Evolutionary conservation across 2,797 vertebrate genomes (phyloP), one percentile per base, ranked within the genome.

Genomic region (Leptodactylus fallax): DNA sequence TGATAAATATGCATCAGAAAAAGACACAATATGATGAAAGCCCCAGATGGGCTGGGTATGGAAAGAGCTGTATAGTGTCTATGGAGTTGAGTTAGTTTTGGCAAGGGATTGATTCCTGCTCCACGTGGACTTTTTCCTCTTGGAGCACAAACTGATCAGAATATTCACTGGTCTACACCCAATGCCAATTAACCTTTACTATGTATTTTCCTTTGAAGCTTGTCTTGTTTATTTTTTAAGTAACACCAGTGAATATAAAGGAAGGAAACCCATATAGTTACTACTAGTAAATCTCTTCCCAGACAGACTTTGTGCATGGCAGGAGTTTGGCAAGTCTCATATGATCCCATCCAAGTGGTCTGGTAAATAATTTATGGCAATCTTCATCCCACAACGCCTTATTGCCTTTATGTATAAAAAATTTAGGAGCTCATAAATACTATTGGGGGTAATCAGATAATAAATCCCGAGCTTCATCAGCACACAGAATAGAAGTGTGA

Each of bases 171-270:
- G 47, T 93, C 93, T 85, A 93, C 95, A 95, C 96, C 96, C 96
- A 96, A 94, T 95, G 95, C 93, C 93, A 97, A 97, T 98, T 97
- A 98, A 97, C 97, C 96, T 95, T 94, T 91, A 91, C 91, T 92
- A 92, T 91, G 90, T 90, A 87, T 92, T 91, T 96, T 95, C 96
- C 95, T 95, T 96, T 96, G 94, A 95, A 94, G 93, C 91, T 92
- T 88, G 87, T 92, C 94, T 88, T 94, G 95, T 97, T 98, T 97
- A 96, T 94, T 92, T 94, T 94, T 93, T 91, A 93, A 94, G 93
- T 90, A 91, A 89, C 63, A 82, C 90, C 81, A 87, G 94, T 94
- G 93, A 94, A 91, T 93, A 94, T 93, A 92, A 95, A 94, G 94
- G 96, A 95, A 95, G 94, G 91, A 95, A 95, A 96, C 95, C 94